phyloP scores from a whole-genome alignment of 2,797 vertebrate genomes.

The Myiotriccus ornatus region DNA sequence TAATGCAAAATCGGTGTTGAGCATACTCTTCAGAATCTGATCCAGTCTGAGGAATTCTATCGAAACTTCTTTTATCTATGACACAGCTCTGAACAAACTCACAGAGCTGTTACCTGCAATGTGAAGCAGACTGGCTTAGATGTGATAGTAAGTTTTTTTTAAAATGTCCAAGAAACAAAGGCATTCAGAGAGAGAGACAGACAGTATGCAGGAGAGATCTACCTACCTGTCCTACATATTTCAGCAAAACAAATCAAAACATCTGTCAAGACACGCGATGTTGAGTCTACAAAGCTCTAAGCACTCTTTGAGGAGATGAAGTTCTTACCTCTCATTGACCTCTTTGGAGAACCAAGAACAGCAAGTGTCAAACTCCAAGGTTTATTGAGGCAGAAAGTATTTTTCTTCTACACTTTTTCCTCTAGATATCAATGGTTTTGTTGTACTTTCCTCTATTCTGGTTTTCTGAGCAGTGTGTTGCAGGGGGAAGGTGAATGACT shows the following conservation, averaged over 20 bases:
- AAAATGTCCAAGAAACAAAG: not conserved
- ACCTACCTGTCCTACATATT: not conserved
- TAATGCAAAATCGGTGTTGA: not conserved
- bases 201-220: not conserved
- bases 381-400: not conserved
- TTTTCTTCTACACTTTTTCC: not conserved
- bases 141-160: not conserved
- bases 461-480: not conserved
- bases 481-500: not conserved
- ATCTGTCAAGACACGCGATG: not conserved
- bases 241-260: constrained; percentile 8
- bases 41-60: not conserved
- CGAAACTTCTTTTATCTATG: not conserved
- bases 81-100: not conserved
- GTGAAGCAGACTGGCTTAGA: not conserved
- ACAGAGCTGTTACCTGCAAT: not conserved
- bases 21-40: not conserved
- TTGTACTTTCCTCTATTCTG: not conserved
- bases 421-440: not conserved
- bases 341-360: not conserved
- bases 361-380: not conserved
- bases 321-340: not conserved
- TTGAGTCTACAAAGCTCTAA: not conserved
- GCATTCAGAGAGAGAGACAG: not conserved
- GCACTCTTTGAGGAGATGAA: not conserved